A percentile compares a stretch with the other conserved stretches of the same genome.
phyloP scores from a whole-genome alignment of 2,888 invertebrate genomes.

The Drosophila gaucha region DNA sequence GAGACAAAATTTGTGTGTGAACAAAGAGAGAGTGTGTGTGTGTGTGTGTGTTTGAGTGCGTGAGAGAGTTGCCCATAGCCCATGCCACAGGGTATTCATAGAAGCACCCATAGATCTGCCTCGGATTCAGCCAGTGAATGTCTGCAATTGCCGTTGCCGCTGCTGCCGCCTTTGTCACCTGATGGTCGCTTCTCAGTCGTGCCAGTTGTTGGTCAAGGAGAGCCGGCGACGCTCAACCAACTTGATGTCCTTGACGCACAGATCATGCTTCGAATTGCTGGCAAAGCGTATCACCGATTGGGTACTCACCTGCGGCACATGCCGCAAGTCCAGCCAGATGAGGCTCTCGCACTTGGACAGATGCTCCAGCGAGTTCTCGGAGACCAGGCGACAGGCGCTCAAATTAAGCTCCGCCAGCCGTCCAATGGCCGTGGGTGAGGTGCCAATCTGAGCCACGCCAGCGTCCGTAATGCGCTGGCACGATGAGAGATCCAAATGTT shows the following conservation, averaged over 20 bases:
- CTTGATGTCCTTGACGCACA: constrained; percentile 92
- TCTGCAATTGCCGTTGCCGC: constrained; percentile 12
- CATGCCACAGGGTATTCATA: background rate
- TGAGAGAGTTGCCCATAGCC: background rate
- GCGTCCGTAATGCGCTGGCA: constrained; percentile 96
- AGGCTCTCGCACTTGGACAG: constrained; percentile 91
- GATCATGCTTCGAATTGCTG: constrained; percentile 91
- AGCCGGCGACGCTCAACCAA: constrained; percentile 86
- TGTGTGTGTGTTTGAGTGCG: background rate
- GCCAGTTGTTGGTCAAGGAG: constrained; percentile 45
- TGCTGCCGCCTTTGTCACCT: constrained; percentile 3
- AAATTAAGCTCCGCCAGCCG: constrained; percentile 91
- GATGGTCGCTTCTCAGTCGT: constrained; percentile 56
- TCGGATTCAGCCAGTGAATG: constrained; percentile 3
- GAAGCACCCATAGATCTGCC: constrained; percentile 3
- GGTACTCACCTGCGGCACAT: constrained; percentile 92
- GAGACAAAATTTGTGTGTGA: constrained; percentile 6
- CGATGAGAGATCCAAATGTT: constrained; percentile 92
- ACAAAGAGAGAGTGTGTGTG: background rate
- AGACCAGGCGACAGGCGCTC: constrained; percentile 92
- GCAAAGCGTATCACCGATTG: constrained; percentile 94
- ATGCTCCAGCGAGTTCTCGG: constrained; percentile 93
- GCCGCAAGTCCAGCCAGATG: constrained; percentile 90
- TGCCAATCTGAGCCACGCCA: constrained; percentile 94
- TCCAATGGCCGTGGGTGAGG: constrained; percentile 88